Conservation (phyloP, 2,113 vertebrate genomes). For the pig (Sus scrofa) region DNA sequence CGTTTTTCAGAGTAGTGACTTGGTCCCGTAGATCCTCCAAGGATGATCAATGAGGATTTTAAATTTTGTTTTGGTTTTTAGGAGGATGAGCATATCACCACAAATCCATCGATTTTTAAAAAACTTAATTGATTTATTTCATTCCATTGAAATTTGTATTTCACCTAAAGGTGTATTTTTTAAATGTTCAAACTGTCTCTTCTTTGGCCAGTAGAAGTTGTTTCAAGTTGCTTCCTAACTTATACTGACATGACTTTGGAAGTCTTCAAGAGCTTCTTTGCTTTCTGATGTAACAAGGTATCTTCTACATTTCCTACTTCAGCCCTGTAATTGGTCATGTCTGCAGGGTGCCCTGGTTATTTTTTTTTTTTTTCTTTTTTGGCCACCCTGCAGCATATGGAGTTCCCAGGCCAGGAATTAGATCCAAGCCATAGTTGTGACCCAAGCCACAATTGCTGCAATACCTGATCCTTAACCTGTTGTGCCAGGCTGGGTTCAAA, state of each 20-base stretch:
- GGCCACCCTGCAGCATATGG: too few relatives aligned
- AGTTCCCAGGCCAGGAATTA: too few relatives aligned
- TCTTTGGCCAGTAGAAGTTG: background rate
- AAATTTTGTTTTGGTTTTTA: background rate
- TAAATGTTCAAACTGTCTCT: background rate
- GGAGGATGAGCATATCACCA: background rate
- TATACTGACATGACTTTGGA: background rate
- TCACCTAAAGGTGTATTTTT: background rate
- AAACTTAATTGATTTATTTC: background rate
- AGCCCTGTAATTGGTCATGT: background rate
- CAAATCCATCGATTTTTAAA: background rate
- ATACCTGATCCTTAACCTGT: too few relatives aligned
- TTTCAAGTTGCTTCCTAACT: background rate
- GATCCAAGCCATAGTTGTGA: too few relatives aligned
- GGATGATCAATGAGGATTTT: background rate
- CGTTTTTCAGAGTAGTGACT: background rate
- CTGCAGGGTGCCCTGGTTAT: background rate
- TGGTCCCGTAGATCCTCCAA: background rate
- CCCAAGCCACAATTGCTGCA: too few relatives aligned
- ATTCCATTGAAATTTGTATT: background rate
- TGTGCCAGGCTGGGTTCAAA: too few relatives aligned
- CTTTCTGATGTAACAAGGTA: background rate
- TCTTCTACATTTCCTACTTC: background rate
- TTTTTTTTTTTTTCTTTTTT: too few relatives aligned
- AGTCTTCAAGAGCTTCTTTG: background rate